Conservation (phyloP, 2,888 invertebrate species). For the Apocheima hispidaria region DNA sequence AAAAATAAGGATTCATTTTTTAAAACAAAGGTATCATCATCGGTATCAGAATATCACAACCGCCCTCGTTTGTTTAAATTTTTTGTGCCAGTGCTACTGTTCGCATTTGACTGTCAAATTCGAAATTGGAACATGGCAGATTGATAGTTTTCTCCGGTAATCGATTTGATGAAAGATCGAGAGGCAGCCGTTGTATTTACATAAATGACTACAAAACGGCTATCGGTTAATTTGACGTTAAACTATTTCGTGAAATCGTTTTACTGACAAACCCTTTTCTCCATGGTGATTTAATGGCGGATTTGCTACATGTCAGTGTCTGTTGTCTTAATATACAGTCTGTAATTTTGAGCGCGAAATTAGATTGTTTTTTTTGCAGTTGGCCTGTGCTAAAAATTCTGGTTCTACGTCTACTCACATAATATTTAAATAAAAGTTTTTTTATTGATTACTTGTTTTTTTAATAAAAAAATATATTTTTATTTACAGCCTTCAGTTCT, state of each 20-base stretch:
- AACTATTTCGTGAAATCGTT: too few relatives aligned
- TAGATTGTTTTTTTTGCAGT: too few relatives aligned
- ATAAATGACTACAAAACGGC: conserved; percentile 41
- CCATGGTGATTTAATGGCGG: too few relatives aligned
- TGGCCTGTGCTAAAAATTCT: too few relatives aligned
- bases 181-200: conserved; percentile 61
- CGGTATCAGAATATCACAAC: conserved; percentile 18
- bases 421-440: not conserved
- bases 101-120: conserved; percentile 67
- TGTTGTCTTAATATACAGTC: too few relatives aligned
- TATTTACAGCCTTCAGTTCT: not conserved
- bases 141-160: conserved; percentile 45
- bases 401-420: too few relatives aligned
- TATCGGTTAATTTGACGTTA: conserved; percentile 25
- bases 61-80: conserved; percentile 32
- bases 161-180: conserved; percentile 56
- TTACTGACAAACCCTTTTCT: too few relatives aligned
- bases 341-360: too few relatives aligned
- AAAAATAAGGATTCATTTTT: conserved; percentile 30
- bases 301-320: too few relatives aligned
- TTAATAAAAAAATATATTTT: too few relatives aligned
- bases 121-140: conserved; percentile 63
- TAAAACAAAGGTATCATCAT: conserved; percentile 12
- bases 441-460: too few relatives aligned
- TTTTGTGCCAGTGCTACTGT: conserved; percentile 49